Evolutionary conservation across 1,140 invertebrate species (phyloP).

Genomic region (Phenacoccus solenopsis): DNA sequence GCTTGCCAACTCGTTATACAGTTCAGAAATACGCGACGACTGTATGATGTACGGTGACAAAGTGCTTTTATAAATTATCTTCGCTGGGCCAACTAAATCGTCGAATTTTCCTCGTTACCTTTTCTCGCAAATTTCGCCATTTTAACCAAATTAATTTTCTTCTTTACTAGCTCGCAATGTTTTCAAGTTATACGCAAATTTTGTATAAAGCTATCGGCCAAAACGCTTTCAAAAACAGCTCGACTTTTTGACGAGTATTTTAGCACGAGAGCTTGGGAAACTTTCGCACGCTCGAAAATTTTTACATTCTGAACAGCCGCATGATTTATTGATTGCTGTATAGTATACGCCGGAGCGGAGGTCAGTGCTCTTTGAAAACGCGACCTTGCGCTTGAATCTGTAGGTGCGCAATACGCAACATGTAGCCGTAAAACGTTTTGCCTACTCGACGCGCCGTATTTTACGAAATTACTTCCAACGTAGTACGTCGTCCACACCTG

Average conservation of each 20-base stretch:
- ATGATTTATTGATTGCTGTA: background rate
- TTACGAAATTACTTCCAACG: background rate
- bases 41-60: too few species aligned
- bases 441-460: background rate
- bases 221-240: too few species aligned
- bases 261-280: background rate
- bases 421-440: constrained; percentile 10
- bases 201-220: too few species aligned
- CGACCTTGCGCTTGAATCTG: constrained; percentile 7
- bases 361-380: constrained; percentile 3
- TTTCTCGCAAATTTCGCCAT: too few species aligned
- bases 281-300: background rate
- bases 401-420: constrained; percentile 14
- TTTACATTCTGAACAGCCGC: background rate
- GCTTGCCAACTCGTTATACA: too few species aligned
- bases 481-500: background rate
- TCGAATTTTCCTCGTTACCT: too few species aligned
- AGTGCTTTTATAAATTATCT: too few species aligned
- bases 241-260: background rate
- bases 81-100: too few species aligned
- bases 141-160: too few species aligned
- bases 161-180: too few species aligned
- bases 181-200: too few species aligned
- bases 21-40: too few species aligned
- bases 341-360: background rate